Evolutionary conservation across 2,113 vertebrate species (phyloP), one percentile per base, ranked within the genome.

Genomic region (Pheucticus melanocephalus): DNA sequence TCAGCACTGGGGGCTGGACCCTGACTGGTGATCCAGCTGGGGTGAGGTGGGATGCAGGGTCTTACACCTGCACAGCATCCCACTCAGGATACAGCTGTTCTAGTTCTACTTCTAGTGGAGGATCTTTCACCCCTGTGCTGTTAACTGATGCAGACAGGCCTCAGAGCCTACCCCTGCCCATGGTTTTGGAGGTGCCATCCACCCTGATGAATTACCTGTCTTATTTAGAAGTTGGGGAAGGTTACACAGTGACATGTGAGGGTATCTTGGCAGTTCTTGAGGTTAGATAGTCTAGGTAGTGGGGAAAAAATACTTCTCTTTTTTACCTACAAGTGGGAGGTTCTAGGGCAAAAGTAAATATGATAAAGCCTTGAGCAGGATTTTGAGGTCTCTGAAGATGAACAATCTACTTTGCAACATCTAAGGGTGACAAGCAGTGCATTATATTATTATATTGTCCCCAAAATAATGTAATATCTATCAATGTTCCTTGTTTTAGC

Each of bases 21-120:
- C 42, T 0, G 3, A 4, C 37, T 31, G 47, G 28, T 14, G 28
- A 48, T 11, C 35, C 70, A 53, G 35, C n/a, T 37, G 0, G 1
- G 31, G 19, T n/a, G 37, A 28, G 28, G 7, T 14, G 57, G 8
- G 13, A 27, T 24, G 33, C 21, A 35, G 33, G 33, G 28, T 37
- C 65, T 47, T 25, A 48, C 5, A 15, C 3, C 42, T 65, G 51
- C 44, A 7, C 4, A 8, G 56, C 42, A 31, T 47, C 23, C 61
- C 35, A 33, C 35, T 42, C 5, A 2, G 35, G 47, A 21, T 15
- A 42, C 33, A 30, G n/a, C 39, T 88, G 68, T 30, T 27, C 25
- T 2, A 50, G 50, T 17, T 51, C 50, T 3, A 28, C 25, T 9
- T 82, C 4, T 4, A 27, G 40, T 54, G 30, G 17, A 75, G 30